Evolutionary conservation across 2,888 invertebrate genomes (phyloP).

Genomic region (Halictus quadricinctus): DNA sequence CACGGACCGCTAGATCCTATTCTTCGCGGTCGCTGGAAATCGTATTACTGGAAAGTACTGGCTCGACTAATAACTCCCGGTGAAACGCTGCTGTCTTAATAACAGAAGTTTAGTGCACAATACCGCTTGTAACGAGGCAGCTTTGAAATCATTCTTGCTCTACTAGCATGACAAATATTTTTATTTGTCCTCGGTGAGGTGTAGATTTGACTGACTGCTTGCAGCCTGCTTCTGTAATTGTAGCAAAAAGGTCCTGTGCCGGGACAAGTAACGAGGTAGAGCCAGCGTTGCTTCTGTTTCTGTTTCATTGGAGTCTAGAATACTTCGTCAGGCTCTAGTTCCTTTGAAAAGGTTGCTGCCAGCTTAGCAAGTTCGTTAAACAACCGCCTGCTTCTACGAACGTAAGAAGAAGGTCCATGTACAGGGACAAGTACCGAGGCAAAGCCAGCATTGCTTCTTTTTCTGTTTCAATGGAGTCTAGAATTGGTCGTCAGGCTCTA

Average conservation of each 20-base stretch:
- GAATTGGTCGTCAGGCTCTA: too few species aligned
- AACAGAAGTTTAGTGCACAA: background rate
- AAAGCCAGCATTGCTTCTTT: background rate
- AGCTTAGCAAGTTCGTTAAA: background rate
- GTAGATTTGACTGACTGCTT: too few species aligned
- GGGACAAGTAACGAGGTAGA: background rate
- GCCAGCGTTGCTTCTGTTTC: background rate
- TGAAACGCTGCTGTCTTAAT: background rate
- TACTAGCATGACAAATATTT: background rate
- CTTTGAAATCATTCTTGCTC: background rate
- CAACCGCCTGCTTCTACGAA: background rate
- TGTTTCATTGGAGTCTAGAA: background rate
- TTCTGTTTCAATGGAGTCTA: too few species aligned
- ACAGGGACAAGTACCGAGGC: background rate
- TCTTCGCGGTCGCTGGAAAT: background rate
- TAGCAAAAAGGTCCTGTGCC: background rate
- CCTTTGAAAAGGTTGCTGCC: background rate
- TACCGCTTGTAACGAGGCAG: background rate
- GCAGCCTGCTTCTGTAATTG: background rate
- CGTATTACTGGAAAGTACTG: background rate
- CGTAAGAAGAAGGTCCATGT: background rate
- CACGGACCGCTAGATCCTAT: background rate
- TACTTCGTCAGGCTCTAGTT: background rate
- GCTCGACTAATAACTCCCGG: background rate
- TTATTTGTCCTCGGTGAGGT: background rate